Evolutionary conservation across 2,797 vertebrate species (phyloP), one percentile per base, ranked within the genome.

Genomic region (Peromyscus melanophrys): DNA sequence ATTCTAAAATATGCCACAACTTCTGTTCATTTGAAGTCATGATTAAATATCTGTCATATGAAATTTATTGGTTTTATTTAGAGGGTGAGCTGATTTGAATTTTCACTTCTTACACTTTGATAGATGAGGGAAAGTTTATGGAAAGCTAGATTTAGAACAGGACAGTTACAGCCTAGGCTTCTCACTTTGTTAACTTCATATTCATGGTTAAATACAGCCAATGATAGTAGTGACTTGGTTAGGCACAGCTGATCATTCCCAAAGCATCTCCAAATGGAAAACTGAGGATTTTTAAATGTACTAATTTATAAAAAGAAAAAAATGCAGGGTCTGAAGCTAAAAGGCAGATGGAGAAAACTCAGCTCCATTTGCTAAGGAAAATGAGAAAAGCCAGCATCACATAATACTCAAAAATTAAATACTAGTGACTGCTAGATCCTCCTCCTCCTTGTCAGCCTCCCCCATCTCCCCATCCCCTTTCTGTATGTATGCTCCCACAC

Each of bases 31-130:
- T 96, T 96, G 78, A 80, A 96, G 81, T 96, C 16, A 59, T 83
- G 43, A 52, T 43, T 81, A 92, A 97, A 61, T 96, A 46, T 89
- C 76, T 75, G 23, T 93, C 61, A 88, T 82, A 12, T 67, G 34
- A 81, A 21, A 21, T 81, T 91, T 92, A 86, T 37, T 96, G 76
- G n/a, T 93, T 97, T 96, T 94, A 69, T 96, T 95, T 89, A 80
- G 43, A 71, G 49, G 6, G 52, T 90, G 46, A 49, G 31, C 89
- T 92, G 16, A 40, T 63, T 92, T 82, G 52, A 94, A 86, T 87
- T 77, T 93, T 95, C 5, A 43, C 17, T 94, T 95, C 81, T 93
- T 90, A 25, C 46, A 65, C 31, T 90, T 75, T 89, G 77, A 77
- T 43, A 85, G 14, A 40, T 34, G 77, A 46, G 49, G 80, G 95